Percentiles rank a stretch among this genome's conserved stretches.
These are phyloP conservation scores for Pheosia gnoma DNA, from an alignment of 2,888 invertebrate genomes.

Conservation along the genomic window DNA sequence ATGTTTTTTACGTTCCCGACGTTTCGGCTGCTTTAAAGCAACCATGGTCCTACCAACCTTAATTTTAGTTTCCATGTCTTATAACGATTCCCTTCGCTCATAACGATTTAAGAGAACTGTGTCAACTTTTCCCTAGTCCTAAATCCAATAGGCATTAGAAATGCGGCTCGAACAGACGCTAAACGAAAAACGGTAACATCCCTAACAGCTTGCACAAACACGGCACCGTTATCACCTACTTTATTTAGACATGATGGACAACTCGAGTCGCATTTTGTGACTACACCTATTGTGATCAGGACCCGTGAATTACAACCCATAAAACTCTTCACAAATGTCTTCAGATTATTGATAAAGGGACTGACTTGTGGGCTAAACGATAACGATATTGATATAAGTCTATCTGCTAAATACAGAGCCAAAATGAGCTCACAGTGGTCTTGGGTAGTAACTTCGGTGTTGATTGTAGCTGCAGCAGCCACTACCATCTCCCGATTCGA, in stretches of 20 bases:
- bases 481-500: constrained; percentile 44
- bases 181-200: constrained; percentile 73
- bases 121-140: constrained; percentile 20
- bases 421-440: constrained; percentile 54
- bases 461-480: constrained; percentile 53
- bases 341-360: constrained; percentile 15
- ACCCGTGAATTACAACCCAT: constrained; percentile 18
- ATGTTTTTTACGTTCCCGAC: no score
- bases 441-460: constrained; percentile 47
- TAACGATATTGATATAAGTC: constrained; percentile 1
- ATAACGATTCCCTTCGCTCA: background rate
- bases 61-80: no score
- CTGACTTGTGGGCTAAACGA: constrained; percentile 4
- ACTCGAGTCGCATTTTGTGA: constrained; percentile 57
- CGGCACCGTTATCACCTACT: constrained; percentile 71
- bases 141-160: constrained; percentile 38
- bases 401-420: background rate
- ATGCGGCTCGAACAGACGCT: constrained; percentile 52
- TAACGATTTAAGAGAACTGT: constrained; percentile 1
- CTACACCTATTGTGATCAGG: constrained; percentile 34
- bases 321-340: constrained; percentile 27
- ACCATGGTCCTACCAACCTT: no score
- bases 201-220: constrained; percentile 71
- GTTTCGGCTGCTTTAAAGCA: no score
- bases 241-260: constrained; percentile 66